Evolutionary conservation across 2,797 vertebrate genomes (phyloP), one percentile per base, ranked within the genome.

Genomic region (Xiphophorus birchmanni): DNA sequence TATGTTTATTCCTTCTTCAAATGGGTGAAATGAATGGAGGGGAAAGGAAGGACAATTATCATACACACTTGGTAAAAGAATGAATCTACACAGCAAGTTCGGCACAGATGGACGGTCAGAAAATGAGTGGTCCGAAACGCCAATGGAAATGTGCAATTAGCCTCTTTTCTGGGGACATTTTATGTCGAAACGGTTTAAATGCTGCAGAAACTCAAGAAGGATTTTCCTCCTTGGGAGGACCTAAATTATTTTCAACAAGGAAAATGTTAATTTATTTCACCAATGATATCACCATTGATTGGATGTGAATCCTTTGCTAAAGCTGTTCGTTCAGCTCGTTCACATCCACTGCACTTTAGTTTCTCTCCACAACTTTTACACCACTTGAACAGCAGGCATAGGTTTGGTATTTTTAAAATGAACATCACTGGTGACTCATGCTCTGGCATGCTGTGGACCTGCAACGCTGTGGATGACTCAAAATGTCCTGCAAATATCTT

Each of bases 401-500:
- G 37, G 1, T n/a, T 60, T 35, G 29, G 42, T 52, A 2, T 13
- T 84, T 78, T 76, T 32, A 10, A 74, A 78, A 86, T 72, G 8
- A 63, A 18, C 56, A 15, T 10, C 45, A 18, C n/a, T 71, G 56
- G 50, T 26, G 0, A 23, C 40, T 50, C n/a, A 74, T 21, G 35
- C 13, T 29, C 40, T 26, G 52, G 54, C 75, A 37, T 74, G 75
- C 56, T 37, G 72, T 10, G 32, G 67, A 60, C 9, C 45, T 60
- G n/a, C 58, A 40, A 21, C 11, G 8, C 17, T 48, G 21, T 50
- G 54, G 26, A 11, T 26, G 73, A 52, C 8, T 60, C 7, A 71
- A 82, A 74, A 74, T 48, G 63, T 75, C 29, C 69, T 67, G 73
- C 50, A 60, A 74, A 67, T 32, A 54, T 58, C 42, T 76, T 78